Evolutionary conservation across 64 coral and sea anemone genomes (phyloP), one percentile per base, ranked within the genome.

Genomic region (Dendrophyllia cribrosa): DNA sequence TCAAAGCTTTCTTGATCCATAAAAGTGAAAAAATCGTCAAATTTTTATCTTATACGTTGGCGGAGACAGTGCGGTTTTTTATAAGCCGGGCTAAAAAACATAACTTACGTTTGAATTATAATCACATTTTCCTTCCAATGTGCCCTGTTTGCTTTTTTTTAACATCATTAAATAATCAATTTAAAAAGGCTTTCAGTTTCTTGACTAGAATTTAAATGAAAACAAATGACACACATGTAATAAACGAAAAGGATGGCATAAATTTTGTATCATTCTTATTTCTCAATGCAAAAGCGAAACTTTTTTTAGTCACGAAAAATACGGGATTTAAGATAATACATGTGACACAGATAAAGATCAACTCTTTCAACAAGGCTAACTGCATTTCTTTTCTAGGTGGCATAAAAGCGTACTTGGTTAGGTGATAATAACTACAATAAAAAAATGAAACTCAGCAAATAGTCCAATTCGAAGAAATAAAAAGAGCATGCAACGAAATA

Each of bases 401-500:
- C 43, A 82, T 82, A 82, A 82, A 82, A 26, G 59, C 78, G 17
- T 63, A 47, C 23, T 43, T 65, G 59, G 25, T 51, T n/a, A 66
- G 43, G 59, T 65, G 79, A 21, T 65, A 83, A 66, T 49, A 83
- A 50, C 43, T 51, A 20, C 58, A 48, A 44, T 47, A 82, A 82
- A 47, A 26, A 82, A 64, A 17, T 9, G 9, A 65, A 82, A 82
- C 19, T 82, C 14, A 82, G 17, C 26, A 82, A 51, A 84, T 22
- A 84, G 7, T 51, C 62, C n/a, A 9, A 50, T 84, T 84, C 8
- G 8, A 84, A 16, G 20, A 84, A 59, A 64, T 65, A 51, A 84
- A 84, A 84, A 24, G 80, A 84, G 80, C 80, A 67, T 67, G 62
- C 80, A 84, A 84, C 19, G 17, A 68, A 84, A 51, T 47, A 60